phyloP scores from a whole-genome alignment of 2,888 invertebrate genomes.

The Pterostichus madidus region DNA sequence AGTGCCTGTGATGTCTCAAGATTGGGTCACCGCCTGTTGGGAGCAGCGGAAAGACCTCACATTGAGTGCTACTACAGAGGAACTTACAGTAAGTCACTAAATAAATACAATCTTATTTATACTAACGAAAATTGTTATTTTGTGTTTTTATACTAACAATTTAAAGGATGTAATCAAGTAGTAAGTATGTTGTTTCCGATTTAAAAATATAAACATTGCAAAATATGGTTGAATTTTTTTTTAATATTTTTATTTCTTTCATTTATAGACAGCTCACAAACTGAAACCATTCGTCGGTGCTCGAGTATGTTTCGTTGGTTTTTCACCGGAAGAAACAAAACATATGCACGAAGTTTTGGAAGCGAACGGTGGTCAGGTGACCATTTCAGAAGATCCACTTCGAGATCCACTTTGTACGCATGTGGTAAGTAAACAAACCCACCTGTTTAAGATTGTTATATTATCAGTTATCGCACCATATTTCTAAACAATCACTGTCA shows the following conservation, averaged over 20 bases:
- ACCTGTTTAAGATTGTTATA: neutral
- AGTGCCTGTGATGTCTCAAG: conserved; percentile 91
- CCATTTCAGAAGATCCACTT: conserved; percentile 88
- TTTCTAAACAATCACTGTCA: conserved; percentile 35
- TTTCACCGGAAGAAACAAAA: conserved; percentile 92
- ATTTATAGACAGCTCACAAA: conserved; percentile 80
- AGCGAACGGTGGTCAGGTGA: conserved; percentile 90
- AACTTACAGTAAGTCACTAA: conserved; percentile 81
- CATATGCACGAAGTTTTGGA: conserved; percentile 95
- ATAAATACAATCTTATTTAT: conserved; percentile 50
- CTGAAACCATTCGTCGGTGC: conserved; percentile 93
- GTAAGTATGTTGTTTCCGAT: conserved; percentile 14
- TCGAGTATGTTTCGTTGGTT: conserved; percentile 93
- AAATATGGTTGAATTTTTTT: neutral
- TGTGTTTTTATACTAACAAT: conserved; percentile 63
- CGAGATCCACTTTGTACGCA: conserved; percentile 94
- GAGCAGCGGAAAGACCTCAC: conserved; percentile 85
- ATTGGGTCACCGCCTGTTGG: conserved; percentile 95
- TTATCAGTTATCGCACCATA: conserved; percentile 70
- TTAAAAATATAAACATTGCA: neutral
- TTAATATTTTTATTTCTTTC: neutral
- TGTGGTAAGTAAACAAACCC: conserved; percentile 85
- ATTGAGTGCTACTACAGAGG: conserved; percentile 85
- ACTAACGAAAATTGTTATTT: conserved; percentile 64
- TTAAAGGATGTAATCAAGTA: conserved; percentile 3